Base-by-base conservation (phyloP, 1,140 invertebrate genomes). In the Lasaia peninsularis region DNA sequence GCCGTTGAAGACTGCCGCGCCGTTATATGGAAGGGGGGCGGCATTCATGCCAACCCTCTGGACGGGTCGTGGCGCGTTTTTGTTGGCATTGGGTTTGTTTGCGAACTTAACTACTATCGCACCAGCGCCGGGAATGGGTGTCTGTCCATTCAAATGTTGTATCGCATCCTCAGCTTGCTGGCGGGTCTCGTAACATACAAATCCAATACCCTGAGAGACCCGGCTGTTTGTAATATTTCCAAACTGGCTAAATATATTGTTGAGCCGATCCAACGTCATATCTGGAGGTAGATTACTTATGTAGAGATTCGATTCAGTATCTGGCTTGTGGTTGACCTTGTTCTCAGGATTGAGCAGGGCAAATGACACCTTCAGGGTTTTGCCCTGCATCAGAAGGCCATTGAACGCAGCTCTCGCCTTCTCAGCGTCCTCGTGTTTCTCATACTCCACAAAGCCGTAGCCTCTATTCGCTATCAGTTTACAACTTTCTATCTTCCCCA, bases 331-430 rank as follows among this genome's bases (percentile, higher is more conserved):
- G 63, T 82, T 83, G 34, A 78, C 75, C 63, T 89, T 89, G 67
- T 86, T 84, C 58, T 90, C 88, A 34, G 89, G 89, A 67, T 90
- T 89, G 56, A 90, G 85, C 28, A 89, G 78, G 4, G 89, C 89
- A 66, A 89, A 90, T 14, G 88, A 89, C 60, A 90, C 88, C 69
- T 89, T 89, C 32, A 90, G 78, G 18, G 87, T 89, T 63, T 90
- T 89, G 56, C 88, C 88, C 60, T 89, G 89, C 81, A 89, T 86
- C 28, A 88, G 71, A 35, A 90, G 69, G 35, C 88, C 89, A 77
- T 90, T 88, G 74, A 89, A 90, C 9, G 87, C 82, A 51, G 71
- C 74, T 44, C 88, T 78, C 68, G 89, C 89, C 81, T 89, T 88
- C 71, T 89, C 87, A 3, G 88, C 88, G 68, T 90, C 86, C 78